Evolutionary conservation across 2,113 vertebrate species (phyloP).

Genomic region (Hystrix brachyura): DNA sequence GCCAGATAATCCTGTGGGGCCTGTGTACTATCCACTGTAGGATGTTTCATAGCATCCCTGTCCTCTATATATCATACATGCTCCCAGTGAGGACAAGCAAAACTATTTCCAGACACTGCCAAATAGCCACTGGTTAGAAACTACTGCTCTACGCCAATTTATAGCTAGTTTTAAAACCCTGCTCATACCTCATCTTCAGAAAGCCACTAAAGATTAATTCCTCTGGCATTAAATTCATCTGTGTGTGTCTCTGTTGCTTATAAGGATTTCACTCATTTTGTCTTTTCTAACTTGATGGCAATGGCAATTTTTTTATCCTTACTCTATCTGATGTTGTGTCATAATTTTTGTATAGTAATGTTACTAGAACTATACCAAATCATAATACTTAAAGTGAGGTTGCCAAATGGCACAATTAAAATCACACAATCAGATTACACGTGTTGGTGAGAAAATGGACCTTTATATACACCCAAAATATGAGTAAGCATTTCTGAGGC

Average conservation of each 20-base stretch:
- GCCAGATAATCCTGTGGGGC: neutral
- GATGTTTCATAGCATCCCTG: neutral
- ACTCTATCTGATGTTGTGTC: neutral
- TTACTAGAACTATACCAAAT: neutral
- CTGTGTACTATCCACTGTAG: neutral
- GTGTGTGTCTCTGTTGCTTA: neutral
- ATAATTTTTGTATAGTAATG: neutral
- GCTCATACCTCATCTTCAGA: neutral
- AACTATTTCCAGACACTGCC: neutral
- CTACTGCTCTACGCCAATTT: neutral
- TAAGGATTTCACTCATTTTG: neutral
- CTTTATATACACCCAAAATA: neutral
- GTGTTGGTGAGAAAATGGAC: neutral
- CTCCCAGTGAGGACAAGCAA: neutral
- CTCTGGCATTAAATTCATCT: neutral
- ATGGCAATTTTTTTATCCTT: neutral
- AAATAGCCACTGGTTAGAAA: conserved; percentile 6
- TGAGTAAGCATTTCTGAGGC: neutral
- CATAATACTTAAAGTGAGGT: neutral
- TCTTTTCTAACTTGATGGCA: conserved; percentile 30
- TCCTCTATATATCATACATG: neutral
- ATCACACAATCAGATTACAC: neutral
- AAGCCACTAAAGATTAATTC: conserved; percentile 20
- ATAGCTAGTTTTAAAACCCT: neutral
- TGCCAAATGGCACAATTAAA: neutral